Evolutionary conservation across 2,797 vertebrate genomes (phyloP), one percentile per base, ranked within the genome.

Genomic region (Dendrocincla fuliginosa): DNA sequence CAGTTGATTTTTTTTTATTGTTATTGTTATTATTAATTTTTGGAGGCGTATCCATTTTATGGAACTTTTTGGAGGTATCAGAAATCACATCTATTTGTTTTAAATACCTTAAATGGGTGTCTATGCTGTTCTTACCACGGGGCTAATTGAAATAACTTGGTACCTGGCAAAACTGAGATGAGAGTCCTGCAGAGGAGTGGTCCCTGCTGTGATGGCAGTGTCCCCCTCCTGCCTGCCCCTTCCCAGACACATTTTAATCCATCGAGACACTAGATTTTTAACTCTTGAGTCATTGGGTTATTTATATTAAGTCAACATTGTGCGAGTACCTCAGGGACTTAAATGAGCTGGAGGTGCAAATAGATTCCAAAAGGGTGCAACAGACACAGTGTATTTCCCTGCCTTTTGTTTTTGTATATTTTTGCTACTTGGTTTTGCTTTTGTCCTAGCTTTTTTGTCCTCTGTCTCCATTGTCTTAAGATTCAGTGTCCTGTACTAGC

Each of bases 251-350:
- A 7, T 94, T 87, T 92, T 78, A 97, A 93, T 96, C 97, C 97
- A 94, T 91, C 88, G 2, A 89, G 94, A 97, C 94, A 90, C 93
- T 96, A 95, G 88, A 60, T 93, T 96, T 95, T 94, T 96, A 97
- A 97, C 95, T 97, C 97, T 96, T 32, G 80, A 97, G 88, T 98
- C 97, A 95, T 97, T 96, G 97, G 94, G 84, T 97, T 98, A 97
- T 98, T 98, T 98, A 97, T 97, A 92, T 82, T 87, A 97, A 96
- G 95, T 98, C 97, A 98, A 96, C 95, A 89, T 96, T 92, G 91
- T 97, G 96, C 5, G 1, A 96, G 98, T 98, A 98, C 99, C 99
- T 99, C 99, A 99, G 99, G 99, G 99, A 99, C 98, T 97, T 98
- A 97, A 98, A 97, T 97, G 98, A 98, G 98, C 98, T 98, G 98